Evolutionary conservation across 35 echinoderm and acorn worm genomes (phyloP).

Genomic region (Heliocidaris erythrogramma): DNA sequence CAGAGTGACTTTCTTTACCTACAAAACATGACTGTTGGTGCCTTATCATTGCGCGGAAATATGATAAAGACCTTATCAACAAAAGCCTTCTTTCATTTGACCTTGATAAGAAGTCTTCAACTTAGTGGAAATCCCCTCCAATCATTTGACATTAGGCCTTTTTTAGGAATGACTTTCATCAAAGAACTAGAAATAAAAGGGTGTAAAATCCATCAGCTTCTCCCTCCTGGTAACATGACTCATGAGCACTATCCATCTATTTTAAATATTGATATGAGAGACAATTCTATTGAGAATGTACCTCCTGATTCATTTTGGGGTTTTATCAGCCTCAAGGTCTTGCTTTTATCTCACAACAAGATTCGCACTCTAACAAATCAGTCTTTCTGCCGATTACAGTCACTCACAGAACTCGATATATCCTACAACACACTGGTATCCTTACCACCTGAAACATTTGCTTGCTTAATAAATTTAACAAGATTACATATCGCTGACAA

Average conservation of each 20-base stretch:
- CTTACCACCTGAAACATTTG: not conserved
- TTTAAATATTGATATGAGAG: not conserved
- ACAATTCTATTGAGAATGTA: not conserved
- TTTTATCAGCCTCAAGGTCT: not conserved
- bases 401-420: constrained; percentile 11
- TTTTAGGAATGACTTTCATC: constrained; percentile 1
- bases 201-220: not conserved
- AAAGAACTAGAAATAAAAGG: not conserved
- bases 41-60: not conserved
- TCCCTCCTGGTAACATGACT: not conserved
- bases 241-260: not conserved
- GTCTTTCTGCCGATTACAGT: not conserved
- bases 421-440: not conserved
- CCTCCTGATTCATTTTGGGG: constrained; percentile 10
- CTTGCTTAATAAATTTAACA: not conserved
- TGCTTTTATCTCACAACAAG: not conserved
- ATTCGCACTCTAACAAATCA: not conserved
- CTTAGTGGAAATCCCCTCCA: not conserved
- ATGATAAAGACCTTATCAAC: not conserved
- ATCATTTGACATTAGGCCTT: constrained; percentile 20
- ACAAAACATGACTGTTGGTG: not conserved
- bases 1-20: not conserved
- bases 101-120: not conserved
- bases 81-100: not conserved
- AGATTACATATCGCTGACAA: not conserved